Evolutionary conservation across 2,113 vertebrate genomes (phyloP).

Genomic region (Microtus richardsoni): DNA sequence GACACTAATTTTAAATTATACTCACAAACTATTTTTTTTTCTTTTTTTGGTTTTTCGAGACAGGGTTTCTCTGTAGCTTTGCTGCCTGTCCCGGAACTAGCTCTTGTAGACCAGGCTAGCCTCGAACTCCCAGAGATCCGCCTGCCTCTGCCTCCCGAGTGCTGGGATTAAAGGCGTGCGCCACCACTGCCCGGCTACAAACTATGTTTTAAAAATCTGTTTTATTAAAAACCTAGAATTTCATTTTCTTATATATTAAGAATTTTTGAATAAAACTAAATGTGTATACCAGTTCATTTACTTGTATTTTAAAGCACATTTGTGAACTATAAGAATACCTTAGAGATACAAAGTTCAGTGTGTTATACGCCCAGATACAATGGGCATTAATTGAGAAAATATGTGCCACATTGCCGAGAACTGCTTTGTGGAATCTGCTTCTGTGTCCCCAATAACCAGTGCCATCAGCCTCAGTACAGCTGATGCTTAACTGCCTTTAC

Average conservation of each 20-base stretch:
- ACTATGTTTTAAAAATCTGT: accelerated
- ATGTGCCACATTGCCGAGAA: neutral
- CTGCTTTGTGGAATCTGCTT: neutral
- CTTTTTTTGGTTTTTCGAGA: too few relatives aligned
- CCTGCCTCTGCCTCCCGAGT: too few relatives aligned
- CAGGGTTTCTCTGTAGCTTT: too few relatives aligned
- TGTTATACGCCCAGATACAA: neutral
- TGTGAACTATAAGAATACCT: neutral
- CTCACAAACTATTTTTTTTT: neutral
- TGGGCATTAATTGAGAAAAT: neutral
- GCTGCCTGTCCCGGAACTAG: too few relatives aligned
- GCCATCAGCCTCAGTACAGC: neutral
- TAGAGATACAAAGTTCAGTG: constrained; percentile 4
- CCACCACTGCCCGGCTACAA: too few relatives aligned
- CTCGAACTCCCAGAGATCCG: too few relatives aligned
- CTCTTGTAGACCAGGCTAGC: too few relatives aligned
- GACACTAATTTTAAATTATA: constrained; percentile 71
- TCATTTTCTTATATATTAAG: constrained; percentile 48
- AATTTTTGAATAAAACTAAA: constrained; percentile 35
- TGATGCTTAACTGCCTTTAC: neutral
- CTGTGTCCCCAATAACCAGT: neutral
- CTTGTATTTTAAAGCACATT: constrained; percentile 26
- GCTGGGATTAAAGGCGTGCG: too few relatives aligned
- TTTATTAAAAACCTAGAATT: constrained; percentile 54
- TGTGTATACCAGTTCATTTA: neutral